These are phyloP conservation scores for Sphenopsis melanotis DNA, from an alignment of 2,797 vertebrate species.

Conservation along the genomic window DNA sequence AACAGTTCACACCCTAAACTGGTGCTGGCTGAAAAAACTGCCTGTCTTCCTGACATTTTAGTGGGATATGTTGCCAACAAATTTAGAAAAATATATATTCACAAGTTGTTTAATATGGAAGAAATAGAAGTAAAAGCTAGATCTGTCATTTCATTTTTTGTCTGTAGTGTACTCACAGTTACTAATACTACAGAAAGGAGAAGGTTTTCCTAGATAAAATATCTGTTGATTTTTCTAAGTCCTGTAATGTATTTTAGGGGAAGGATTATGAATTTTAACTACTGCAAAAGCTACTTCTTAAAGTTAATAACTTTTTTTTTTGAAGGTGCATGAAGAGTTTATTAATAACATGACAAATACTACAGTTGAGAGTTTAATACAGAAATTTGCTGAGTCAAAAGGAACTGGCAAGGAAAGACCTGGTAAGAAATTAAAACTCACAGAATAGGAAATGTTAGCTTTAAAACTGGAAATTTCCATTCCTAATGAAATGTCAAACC, in stretches of 20 bases:
- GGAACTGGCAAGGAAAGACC: slow-evolving; percentile 95
- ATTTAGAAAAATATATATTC: neutral
- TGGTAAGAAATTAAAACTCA: slow-evolving; percentile 77
- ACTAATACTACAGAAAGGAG: neutral
- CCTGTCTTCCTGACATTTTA: neutral
- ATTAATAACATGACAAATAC: slow-evolving; percentile 95
- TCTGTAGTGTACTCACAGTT: neutral
- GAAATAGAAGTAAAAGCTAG: neutral
- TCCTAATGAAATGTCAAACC: neutral
- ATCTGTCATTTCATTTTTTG: neutral
- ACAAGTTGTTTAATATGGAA: neutral
- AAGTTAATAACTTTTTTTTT: neutral
- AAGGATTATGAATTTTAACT: neutral
- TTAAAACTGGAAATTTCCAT: neutral
- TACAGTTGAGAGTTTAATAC: slow-evolving; percentile 91
- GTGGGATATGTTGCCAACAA: neutral
- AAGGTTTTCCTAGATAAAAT: neutral
- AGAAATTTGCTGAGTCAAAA: slow-evolving; percentile 94
- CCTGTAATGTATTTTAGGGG: neutral
- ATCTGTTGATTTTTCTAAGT: neutral
- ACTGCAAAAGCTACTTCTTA: neutral
- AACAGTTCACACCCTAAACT: slow-evolving; percentile 36
- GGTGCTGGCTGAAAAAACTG: neutral
- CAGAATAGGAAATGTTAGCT: neutral
- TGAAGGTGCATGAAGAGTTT: slow-evolving; percentile 93